Base-by-base conservation (phyloP, 2,888 invertebrate genomes). In the Pristionchus arcanus region DNA sequence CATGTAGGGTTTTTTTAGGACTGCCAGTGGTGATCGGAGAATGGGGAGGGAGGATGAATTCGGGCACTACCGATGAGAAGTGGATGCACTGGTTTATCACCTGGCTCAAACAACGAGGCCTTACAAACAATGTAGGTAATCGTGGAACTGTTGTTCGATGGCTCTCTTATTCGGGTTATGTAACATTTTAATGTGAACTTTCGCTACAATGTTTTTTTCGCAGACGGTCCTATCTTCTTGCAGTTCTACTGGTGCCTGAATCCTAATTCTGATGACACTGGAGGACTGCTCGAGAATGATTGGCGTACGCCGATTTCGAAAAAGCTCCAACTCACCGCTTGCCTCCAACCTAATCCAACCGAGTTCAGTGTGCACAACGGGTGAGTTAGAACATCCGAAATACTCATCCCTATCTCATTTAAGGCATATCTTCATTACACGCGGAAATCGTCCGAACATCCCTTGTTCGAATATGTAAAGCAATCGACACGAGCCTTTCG, bases 171-270 rank as follows among this genome's bases (percentile, higher is more conserved):
- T n/a, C n/a, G n/a, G n/a, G n/a, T n/a, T n/a, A n/a, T n/a, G n/a
- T n/a, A n/a, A n/a, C n/a, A n/a, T n/a, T n/a, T n/a, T n/a, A n/a
- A n/a, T n/a, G n/a, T n/a, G n/a, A n/a, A n/a, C n/a, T n/a, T n/a
- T n/a, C n/a, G n/a, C n/a, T n/a, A n/a, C n/a, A n/a, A n/a, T n/a
- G n/a, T n/a, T n/a, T n/a, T n/a, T n/a, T n/a, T n/a, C n/a, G n/a
- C n/a, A n/a, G n/a, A n/a, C n/a, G n/a, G n/a, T 66, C 7, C 31
- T 74, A 21, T 63, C 7, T n/a, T 63, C n/a, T 74, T 74, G 7
- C 66, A 90, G 49, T 90, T 90, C 90, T 90, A 87, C 87, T 87
- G 87, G 90, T 53, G 77, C 28, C 77, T 90, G 28, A 90, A 87
- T 25, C 86, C 90, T n/a, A 87, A 90, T 63, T 74, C 74, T 55